Evolutionary conservation across 2,797 vertebrate species (phyloP).

Genomic region (Phalanger gymnotis): DNA sequence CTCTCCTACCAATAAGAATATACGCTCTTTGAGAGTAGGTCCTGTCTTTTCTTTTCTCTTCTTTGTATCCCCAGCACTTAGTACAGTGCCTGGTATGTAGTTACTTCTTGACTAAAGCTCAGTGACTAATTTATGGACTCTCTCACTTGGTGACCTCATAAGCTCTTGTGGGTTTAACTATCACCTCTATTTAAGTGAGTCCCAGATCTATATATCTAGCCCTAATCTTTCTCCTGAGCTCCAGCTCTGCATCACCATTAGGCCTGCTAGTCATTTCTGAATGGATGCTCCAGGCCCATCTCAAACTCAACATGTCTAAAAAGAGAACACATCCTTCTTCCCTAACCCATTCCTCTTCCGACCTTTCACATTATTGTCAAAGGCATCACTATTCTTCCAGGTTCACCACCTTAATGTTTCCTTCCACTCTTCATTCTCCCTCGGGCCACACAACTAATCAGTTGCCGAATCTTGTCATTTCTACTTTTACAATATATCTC

Average conservation of each 20-base stretch:
- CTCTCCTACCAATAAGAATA: too few relatives aligned
- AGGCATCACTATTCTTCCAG: neutral
- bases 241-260: neutral
- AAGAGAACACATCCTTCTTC: neutral
- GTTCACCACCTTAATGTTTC: neutral
- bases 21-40: too few relatives aligned
- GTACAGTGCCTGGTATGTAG: neutral
- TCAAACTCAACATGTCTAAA: neutral
- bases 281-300: neutral
- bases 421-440: neutral
- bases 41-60: too few relatives aligned
- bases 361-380: neutral
- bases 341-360: neutral
- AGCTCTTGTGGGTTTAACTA: neutral
- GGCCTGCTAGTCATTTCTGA: neutral
- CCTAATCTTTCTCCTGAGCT: neutral
- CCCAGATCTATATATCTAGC: neutral
- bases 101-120: neutral
- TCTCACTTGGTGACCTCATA: neutral
- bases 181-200: neutral
- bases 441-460: neutral
- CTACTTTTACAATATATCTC: neutral
- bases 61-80: too few relatives aligned
- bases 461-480: neutral
- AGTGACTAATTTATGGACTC: neutral